Evolutionary conservation across 2,888 invertebrate genomes (phyloP), one percentile per base, ranked within the genome.

Genomic region (Dermolepida albohirtum): DNA sequence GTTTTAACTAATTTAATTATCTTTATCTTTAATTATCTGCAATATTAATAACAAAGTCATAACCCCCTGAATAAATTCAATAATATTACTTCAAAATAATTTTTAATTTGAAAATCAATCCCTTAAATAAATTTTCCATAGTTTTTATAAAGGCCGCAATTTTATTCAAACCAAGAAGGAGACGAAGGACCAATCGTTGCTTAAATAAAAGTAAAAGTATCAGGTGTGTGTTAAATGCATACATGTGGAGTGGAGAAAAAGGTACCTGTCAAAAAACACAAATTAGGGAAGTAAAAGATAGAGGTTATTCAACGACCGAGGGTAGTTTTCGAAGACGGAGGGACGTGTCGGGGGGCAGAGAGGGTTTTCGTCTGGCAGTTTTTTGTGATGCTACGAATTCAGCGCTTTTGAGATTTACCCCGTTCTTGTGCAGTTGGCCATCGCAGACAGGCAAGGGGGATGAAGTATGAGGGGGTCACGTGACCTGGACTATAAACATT

Each of bases 321-420:
- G 49, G 39, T 50, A 41, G 39, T 63, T 63, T 17, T 12, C n/a
- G 17, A 50, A 7, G 34, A n/a, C 34, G 27, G 39, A 29, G 50
- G 51, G n/a, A 29, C 47, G 5, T 47, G 34, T 14, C 49, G 63
- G 47, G 52, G 29, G 27, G 64, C 16, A 17, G 52, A 14, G 64
- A 43, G 64, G 29, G 41, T 17, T 63, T 67, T 67, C 67, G 67
- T 67, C 67, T 67, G 63, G 67, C 67, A 63, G 67, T 67, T 67
- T 67, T 67, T 67, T 67, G 67, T 67, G 63, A 43, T 44, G 51
- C 34, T 52, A 40, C 54, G 67, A 67, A 67, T 67, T 67, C 67
- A 52, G 67, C 67, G 67, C 63, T 67, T 55, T 66, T 66, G 57
- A 66, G 66, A 66, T 66, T 67, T 63, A 67, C 67, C 67, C 67